Base-by-base conservation (phyloP, 2,888 invertebrate genomes). In the Mesochorus sp. region DNA sequence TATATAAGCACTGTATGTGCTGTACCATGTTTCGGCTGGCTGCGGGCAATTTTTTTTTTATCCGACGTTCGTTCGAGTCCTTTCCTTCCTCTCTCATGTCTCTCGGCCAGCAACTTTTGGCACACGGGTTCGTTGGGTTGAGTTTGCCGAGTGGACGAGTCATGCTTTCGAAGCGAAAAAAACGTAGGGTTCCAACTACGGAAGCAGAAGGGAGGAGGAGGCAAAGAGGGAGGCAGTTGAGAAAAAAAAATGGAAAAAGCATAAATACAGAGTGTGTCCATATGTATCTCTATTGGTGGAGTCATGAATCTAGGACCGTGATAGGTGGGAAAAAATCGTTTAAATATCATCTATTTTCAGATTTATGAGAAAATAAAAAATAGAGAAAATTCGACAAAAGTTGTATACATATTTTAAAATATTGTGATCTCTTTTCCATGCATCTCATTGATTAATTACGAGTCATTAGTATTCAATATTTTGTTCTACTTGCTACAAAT, bases 81-180 rank as follows among this genome's bases (percentile, higher is more conserved):
- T 21, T 42, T 44, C 47, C 24, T 53, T 31, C 39, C 51, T 17
- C 17, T 8, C 28, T 19, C 53, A 5, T n/a, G 24, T 47, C 75
- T 49, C 55, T 47, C 47, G 55, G 55, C 55, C 67, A 42, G 44
- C 57, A 77, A 77, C 62, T 77, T 73, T 77, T 77, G 73, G 77
- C 72, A 77, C 77, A 73, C 67, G 44, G 62, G 55, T 49, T 64
- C 61, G 55, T 73, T 62, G 61, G 31, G 73, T 55, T 24, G 68
- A 68, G 72, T 73, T 73, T 71, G 68, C 73, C 77, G 72, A 77
- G 77, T 62, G 72, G 49, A 77, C 77, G 77, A 77, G 73, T 73
- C 72, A 73, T 77, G 76, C 24, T 31, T 55, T 66, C 55, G 31
- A 8, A 49, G 49, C 47, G 39, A 59, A 37, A 62, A 75, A 68